Evolutionary conservation across 2,888 invertebrate genomes (phyloP).

Genomic region (Strigamia crassipes): DNA sequence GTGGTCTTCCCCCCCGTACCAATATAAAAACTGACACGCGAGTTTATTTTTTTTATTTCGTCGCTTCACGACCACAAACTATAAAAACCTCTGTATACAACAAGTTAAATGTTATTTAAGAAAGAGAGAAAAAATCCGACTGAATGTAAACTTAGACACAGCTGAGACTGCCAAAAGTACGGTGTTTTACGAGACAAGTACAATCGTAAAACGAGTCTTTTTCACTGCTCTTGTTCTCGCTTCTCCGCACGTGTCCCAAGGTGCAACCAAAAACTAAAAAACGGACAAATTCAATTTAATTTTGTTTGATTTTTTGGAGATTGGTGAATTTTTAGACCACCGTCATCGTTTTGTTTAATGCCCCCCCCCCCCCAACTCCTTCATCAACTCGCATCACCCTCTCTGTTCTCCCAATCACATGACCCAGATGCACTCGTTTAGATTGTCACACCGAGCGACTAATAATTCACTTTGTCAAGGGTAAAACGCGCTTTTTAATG

Average conservation of each 20-base stretch:
- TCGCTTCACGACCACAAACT: not conserved
- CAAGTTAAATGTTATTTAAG: slow-evolving; percentile 2
- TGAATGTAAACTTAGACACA: slow-evolving; percentile 17
- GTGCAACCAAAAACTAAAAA: not conserved
- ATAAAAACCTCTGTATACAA: slow-evolving; percentile 11
- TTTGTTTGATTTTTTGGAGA: too few species aligned
- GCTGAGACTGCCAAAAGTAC: slow-evolving; percentile 23
- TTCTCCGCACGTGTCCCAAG: not conserved
- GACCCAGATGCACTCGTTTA: slow-evolving; percentile 18
- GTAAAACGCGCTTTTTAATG: slow-evolving; percentile 33
- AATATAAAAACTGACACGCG: slow-evolving; percentile 4
- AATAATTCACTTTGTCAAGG: slow-evolving; percentile 42
- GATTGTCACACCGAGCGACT: slow-evolving; percentile 27
- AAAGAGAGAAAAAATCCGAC: not conserved
- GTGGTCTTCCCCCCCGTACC: not conserved
- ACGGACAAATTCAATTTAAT: too few species aligned
- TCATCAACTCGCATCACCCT: not conserved
- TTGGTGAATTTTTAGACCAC: not conserved
- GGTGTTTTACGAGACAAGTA: slow-evolving; percentile 35
- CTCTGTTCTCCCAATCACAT: not conserved
- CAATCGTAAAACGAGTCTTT: slow-evolving; percentile 2
- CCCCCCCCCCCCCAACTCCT: not conserved
- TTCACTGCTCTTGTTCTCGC: not conserved
- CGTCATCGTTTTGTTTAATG: not conserved
- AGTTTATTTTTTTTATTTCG: not conserved